These are phyloP conservation scores for Clarias laeviceps DNA, from an alignment of 2,797 vertebrate genomes.

Conservation along the genomic window DNA sequence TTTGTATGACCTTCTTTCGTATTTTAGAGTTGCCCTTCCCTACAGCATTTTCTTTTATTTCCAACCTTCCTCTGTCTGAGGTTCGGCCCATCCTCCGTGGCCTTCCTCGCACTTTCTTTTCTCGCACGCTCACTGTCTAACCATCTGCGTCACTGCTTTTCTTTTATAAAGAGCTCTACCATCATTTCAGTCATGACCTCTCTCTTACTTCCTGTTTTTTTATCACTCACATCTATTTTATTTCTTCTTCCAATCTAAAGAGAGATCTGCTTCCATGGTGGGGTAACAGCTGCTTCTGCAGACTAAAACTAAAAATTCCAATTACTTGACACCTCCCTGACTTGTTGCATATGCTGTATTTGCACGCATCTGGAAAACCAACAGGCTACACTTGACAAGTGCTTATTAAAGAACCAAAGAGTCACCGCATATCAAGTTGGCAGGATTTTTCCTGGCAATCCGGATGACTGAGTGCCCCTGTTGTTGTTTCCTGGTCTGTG, in stretches of 20 bases:
- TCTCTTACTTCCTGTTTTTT: conserved; percentile 27
- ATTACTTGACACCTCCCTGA: conserved; percentile 16
- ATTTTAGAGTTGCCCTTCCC: conserved; percentile 45
- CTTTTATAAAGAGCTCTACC: conserved; percentile 37
- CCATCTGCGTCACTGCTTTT: conserved; percentile 32
- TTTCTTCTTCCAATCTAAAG: conserved; percentile 26
- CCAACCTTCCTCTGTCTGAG: conserved; percentile 16
- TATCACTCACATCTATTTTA: neutral
- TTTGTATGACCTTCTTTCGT: conserved; percentile 43
- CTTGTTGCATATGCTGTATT: conserved; percentile 28
- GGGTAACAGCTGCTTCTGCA: conserved; percentile 22
- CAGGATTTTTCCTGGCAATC: neutral
- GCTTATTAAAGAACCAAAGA: conserved; percentile 1
- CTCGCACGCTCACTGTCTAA: neutral
- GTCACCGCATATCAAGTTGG: conserved; percentile 4
- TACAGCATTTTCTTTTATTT: conserved; percentile 44
- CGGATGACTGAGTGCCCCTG: conserved; percentile 8
- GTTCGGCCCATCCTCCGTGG: conserved; percentile 27
- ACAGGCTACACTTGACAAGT: neutral
- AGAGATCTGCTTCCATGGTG: conserved; percentile 14
- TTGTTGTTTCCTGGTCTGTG: conserved; percentile 41
- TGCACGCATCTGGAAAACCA: conserved; percentile 4
- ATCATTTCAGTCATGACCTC: conserved; percentile 36
- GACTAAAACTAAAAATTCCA: conserved; percentile 6
- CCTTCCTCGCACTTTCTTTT: conserved; percentile 27